Base-by-base conservation (phyloP, 92 coral and sea anemone species). In the Siderastrea radians region DNA sequence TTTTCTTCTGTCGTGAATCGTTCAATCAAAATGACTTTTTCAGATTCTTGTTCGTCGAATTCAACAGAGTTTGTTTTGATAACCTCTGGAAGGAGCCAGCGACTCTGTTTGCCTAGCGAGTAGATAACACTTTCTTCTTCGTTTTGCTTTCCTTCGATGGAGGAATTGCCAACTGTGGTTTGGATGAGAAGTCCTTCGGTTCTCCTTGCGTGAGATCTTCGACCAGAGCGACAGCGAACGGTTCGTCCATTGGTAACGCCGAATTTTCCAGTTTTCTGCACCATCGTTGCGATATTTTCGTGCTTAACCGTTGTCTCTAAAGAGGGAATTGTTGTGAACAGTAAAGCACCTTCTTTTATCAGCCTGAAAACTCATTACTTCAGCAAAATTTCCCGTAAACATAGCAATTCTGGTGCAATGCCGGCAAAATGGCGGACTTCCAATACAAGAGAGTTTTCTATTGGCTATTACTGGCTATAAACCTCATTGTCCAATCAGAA, bases 91-190 rank as follows among this genome's bases (percentile, higher is more conserved):
- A 96, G 93, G 47, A 95, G 88, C 99, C 99, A 96, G 69, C 99
- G 96, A 90, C 93, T 96, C 7, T 95, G 99, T 75, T 96, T 95
- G 7, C 97, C 97, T 49, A 96, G 87, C 16, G 99, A 96, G 72
- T 93, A 92, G 65, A 61, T 51, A 5, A 91, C 76, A 43, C 46
- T 43, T 15, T 86, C 71, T 45, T 60, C 81, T 71, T 61, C 59
- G 17, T 15, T 67, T 15, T 75, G 61, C 55, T n/a, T 63, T 19
- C 54, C 62, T 61, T 84, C 86, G 45, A n/a, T 7, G 72, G 15
- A 4, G 12, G 57, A 4, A 13, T 63, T 49, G 17, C 46, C 58
- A 17, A 49, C 87, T 79, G 84, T 79, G 54, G 86, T 83, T 49
- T 72, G 80, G 38, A 84, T 84, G 46, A 92, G 73, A 72, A 92